Percentiles rank a stretch among this genome's conserved stretches.
Evolutionary conservation across 1,140 invertebrate genomes (phyloP).

Genomic region (Antheraea pernyi): DNA sequence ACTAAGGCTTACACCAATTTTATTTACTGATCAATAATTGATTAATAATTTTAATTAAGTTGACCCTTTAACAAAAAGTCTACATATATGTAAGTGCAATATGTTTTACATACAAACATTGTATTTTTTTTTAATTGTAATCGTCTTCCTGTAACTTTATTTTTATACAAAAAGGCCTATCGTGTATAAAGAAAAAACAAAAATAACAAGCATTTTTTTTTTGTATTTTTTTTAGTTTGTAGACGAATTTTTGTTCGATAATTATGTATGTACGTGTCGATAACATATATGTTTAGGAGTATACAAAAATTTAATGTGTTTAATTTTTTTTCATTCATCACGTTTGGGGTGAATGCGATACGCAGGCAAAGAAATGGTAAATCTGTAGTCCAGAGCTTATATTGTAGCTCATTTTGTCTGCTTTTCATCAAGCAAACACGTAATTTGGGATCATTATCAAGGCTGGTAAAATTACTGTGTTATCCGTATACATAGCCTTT

Average conservation of each 20-base stretch:
- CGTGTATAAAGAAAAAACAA: conserved; percentile 36
- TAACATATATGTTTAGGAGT: neutral
- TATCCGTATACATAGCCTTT: neutral
- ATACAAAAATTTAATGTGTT: neutral
- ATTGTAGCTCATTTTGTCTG: neutral
- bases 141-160: conserved; percentile 60
- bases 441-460: neutral
- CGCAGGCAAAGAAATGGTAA: neutral
- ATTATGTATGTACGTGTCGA: conserved; percentile 7
- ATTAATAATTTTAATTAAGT: neutral
- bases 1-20: neutral
- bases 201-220: conserved; percentile 29
- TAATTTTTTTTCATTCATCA: conserved; percentile 6
- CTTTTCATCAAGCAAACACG: neutral
- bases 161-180: conserved; percentile 50
- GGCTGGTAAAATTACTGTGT: neutral
- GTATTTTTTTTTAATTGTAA: neutral
- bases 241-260: conserved; percentile 12
- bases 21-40: neutral
- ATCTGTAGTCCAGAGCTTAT: neutral
- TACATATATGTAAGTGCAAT: neutral
- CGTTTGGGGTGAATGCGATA: neutral
- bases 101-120: neutral
- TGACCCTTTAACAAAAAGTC: neutral
- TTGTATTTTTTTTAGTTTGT: conserved; percentile 28